Percentiles rank a stretch among this genome's conserved stretches.
Conservation (phyloP, 2,797 vertebrate species). For the Dipus sagitta region DNA sequence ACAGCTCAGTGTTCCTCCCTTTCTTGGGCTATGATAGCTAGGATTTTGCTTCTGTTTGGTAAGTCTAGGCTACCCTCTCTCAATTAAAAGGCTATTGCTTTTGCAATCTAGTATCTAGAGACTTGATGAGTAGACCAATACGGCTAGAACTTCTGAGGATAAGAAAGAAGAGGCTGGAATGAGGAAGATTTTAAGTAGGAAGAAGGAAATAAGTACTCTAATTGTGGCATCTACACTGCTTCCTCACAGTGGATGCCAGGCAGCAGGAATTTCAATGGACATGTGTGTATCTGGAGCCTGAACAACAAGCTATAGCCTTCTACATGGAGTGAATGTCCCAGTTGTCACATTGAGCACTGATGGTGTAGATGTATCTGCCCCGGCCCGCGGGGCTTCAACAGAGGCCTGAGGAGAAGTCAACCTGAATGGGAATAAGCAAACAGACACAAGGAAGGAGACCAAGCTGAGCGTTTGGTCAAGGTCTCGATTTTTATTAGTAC, state of each 20-base stretch:
- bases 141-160: rapidly evolving
- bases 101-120: constrained; percentile 6
- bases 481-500: too few relatives aligned
- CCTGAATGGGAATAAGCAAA: too few relatives aligned
- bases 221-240: background rate
- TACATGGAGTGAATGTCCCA: background rate
- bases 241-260: background rate
- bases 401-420: too few relatives aligned
- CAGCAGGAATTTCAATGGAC: background rate
- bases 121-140: background rate
- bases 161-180: background rate
- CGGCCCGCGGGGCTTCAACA: too few relatives aligned
- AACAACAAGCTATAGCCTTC: background rate
- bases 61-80: constrained; percentile 7
- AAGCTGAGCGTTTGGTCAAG: too few relatives aligned
- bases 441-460: too few relatives aligned
- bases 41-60: background rate
- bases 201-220: background rate
- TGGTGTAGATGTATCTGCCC: background rate
- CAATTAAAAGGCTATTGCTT: constrained; percentile 35
- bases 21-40: background rate
- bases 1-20: background rate
- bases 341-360: background rate
- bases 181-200: background rate
- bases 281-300: background rate